Evolutionary conservation across 1,140 invertebrate species (phyloP), one percentile per base, ranked within the genome.

Genomic region (Saccostrea echinata): DNA sequence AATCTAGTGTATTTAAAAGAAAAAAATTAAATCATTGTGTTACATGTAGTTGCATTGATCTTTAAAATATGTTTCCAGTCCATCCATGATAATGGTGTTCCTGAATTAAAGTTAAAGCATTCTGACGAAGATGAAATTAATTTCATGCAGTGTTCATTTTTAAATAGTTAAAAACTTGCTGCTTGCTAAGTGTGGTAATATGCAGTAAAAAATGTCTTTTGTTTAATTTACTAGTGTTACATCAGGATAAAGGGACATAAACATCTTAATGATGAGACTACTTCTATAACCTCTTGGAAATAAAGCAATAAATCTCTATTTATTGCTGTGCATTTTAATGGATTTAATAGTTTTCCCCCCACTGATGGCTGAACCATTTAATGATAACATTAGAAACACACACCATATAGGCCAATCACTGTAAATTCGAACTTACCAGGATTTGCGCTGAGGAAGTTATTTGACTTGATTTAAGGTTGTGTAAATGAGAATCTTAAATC

Each of bases 301-400:
- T 76, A 76, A 76, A 76, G 68, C 30, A 4, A 76, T 76, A 76
- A 76, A 76, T 76, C 68, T 76, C 27, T 76, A 76, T 76, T 76
- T 76, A 76, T 76, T 76, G 68, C 30, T 76, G 68, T 76, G 68
- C 68, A 76, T 76, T 76, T 76, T 76, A 76, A 76, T 76, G 68
- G 68, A 76, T 76, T 76, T 76, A 76, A 76, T 76, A 76, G 68
- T 76, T 30, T 76, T 76, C 55, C 27, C 64, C 68, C 68, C 27
- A 27, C 68, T 76, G 68, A 76, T 76, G 68, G 68, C 27, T 30
- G 12, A 76, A 76, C 68, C 68, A 76, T 76, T 76, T 76, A 76
- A 76, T 76, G 68, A 76, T 76, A 33, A 30, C 68, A 76, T 76
- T 76, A 76, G 68, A 76, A 76, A 76, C 68, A 30, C 27, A 76